Evolutionary conservation across 2,888 invertebrate genomes (phyloP).

Genomic region (Gortyna flavago): DNA sequence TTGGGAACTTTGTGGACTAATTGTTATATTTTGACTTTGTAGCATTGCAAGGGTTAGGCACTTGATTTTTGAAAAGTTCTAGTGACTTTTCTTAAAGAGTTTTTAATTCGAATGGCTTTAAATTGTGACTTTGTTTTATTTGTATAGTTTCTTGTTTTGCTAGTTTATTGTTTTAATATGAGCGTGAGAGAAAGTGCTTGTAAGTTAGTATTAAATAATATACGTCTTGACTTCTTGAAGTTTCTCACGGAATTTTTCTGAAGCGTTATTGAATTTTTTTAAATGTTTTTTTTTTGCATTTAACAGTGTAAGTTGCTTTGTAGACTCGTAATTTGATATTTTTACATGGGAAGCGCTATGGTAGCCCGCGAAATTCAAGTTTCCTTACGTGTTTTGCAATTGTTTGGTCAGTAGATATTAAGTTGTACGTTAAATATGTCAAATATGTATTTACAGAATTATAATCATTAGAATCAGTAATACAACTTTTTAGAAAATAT

Average conservation of each 20-base stretch:
- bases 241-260: constrained; percentile 45
- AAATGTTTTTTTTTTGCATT: too few relatives aligned
- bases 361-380: too few relatives aligned
- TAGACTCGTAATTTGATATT: neutral
- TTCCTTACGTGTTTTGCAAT: too few relatives aligned
- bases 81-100: constrained; percentile 41
- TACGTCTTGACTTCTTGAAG: constrained; percentile 32
- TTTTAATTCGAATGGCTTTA: constrained; percentile 36
- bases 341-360: too few relatives aligned
- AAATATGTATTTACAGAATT: too few relatives aligned
- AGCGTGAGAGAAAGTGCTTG: constrained; percentile 46
- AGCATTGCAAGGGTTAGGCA: constrained; percentile 45
- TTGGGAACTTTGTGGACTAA: constrained; percentile 57
- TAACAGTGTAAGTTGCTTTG: neutral
- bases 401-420: too few relatives aligned
- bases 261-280: neutral
- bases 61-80: constrained; percentile 35
- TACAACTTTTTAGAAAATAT: too few relatives aligned
- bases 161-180: constrained; percentile 39
- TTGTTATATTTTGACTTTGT: constrained; percentile 62
- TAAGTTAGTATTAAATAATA: constrained; percentile 11
- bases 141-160: constrained; percentile 32
- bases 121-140: constrained; percentile 60
- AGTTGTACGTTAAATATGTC: too few relatives aligned
- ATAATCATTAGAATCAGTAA: too few relatives aligned